Evolutionary conservation across 1,140 invertebrate genomes (phyloP), one percentile per base, ranked within the genome.

Genomic region (Rhyzopertha dominica): DNA sequence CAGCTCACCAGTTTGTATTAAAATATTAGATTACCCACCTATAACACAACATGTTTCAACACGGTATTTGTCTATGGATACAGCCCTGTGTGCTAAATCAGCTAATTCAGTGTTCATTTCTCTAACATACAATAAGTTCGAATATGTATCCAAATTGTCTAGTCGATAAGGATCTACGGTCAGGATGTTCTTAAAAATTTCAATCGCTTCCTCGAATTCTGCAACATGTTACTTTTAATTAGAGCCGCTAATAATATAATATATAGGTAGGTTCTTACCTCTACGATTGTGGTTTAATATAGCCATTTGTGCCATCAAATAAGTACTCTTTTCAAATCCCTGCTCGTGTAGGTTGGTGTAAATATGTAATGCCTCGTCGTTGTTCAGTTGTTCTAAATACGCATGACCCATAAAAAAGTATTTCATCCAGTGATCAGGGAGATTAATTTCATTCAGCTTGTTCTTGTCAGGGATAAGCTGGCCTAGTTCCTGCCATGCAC

Each of bases 31-130:
- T 40, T 43, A 50, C 69, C 76, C 71, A 90, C 95, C 96, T 65
- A 99, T 90, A 59, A 98, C 90, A 74, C 93, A 98, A 69, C 95
- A 98, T 1, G 95, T 98, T 74, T 99, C 95, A 9, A 95, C 86
- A 61, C 90, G 77, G 65, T 97, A 99, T 72, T 97, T 97, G 67
- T 99, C 95, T 51, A 96, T 93, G 62, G 89, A 83, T 22, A 88
- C 89, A 23, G 90, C 89, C 58, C 85, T 82, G 63, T 98, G 93
- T 5, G 96, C 95, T 44, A 99, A 74, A 69, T 90, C 79, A 5
- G 95, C 90, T 47, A 99, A 71, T 67, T 98, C 93, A 42, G 87
- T 87, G 59, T 89, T 82, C 70, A 93, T 81, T 66, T 95, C 93
- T 72, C 91, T 90, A 4, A 97, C 87, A 66, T 95, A 98, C 5